Percentiles rank a stretch among this genome's conserved stretches.
phyloP scores from a whole-genome alignment of 2,888 invertebrate genomes.

The Patella ulyssiponensis region DNA sequence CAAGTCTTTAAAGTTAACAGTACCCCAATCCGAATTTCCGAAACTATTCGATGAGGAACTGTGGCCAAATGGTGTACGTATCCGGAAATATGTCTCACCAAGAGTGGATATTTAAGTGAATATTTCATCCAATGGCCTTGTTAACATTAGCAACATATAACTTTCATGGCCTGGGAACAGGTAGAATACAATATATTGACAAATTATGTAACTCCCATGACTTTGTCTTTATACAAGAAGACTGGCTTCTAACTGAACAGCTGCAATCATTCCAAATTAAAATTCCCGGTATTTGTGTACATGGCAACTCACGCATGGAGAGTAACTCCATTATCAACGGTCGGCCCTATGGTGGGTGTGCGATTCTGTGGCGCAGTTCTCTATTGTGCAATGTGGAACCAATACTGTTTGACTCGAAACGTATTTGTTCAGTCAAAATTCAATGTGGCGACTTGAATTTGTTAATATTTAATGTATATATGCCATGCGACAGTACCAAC shows the following conservation, averaged over 20 bases:
- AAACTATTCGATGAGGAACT: not conserved
- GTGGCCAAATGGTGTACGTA: not conserved
- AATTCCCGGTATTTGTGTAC: slow-evolving; percentile 1
- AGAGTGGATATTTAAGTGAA: not conserved
- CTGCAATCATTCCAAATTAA: not conserved
- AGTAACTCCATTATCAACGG: not conserved
- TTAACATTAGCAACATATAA: not conserved
- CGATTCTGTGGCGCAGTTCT: not conserved
- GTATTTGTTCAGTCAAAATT: not conserved
- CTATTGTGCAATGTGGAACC: slow-evolving; percentile 2
- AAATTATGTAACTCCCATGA: not conserved
- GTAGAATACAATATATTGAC: not conserved
- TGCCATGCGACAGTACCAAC: not conserved
- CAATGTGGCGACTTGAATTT: slow-evolving; percentile 3
- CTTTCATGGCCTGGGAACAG: slow-evolving; percentile 6
- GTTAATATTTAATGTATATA: not conserved
- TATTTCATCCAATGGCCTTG: not conserved
- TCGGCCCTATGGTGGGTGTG: not conserved
- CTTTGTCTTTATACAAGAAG: not conserved
- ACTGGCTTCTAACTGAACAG: slow-evolving; percentile 4
- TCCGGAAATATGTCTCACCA: not conserved
- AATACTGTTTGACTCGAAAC: slow-evolving; percentile 2
- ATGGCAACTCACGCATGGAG: not conserved
- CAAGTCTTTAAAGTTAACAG: not conserved
- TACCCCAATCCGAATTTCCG: not conserved